These are phyloP conservation scores for Meiosimyza platycephala DNA, from an alignment of 2,888 invertebrate genomes.

Conservation along the genomic window DNA sequence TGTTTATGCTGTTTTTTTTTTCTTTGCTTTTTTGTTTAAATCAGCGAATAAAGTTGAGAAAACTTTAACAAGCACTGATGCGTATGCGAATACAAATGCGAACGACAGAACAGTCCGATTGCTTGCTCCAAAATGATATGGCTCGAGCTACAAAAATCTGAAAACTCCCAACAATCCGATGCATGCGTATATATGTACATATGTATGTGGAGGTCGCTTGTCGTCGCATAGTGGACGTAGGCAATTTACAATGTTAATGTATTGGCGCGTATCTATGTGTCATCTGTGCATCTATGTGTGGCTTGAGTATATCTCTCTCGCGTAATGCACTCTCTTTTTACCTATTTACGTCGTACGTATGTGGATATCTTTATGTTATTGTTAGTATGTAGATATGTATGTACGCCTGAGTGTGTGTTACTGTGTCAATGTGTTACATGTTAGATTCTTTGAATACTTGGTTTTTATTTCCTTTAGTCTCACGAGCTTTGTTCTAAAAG, in stretches of 20 bases:
- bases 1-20: background rate
- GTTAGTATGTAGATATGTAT: slow-evolving; percentile 1
- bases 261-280: slow-evolving; percentile 7
- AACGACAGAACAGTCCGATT: slow-evolving; percentile 43
- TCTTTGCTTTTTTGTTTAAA: slow-evolving; percentile 3
- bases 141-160: slow-evolving; percentile 13
- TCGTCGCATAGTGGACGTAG: background rate
- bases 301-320: background rate
- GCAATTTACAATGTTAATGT: background rate
- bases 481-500: too few species aligned
- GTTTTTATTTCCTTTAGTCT: background rate
- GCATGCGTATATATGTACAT: background rate
- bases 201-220: background rate
- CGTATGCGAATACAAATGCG: slow-evolving; percentile 37
- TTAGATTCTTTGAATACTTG: too few species aligned
- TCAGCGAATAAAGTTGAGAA: too few species aligned
- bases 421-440: slow-evolving; percentile 39
- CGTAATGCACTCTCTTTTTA: slow-evolving; percentile 4
- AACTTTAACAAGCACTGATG: background rate
- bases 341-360: background rate
- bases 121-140: slow-evolving; percentile 41
- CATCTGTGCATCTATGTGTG: slow-evolving; percentile 19
- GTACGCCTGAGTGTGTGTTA: slow-evolving; percentile 20
- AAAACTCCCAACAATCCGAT: slow-evolving; percentile 19
- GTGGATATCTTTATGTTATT: background rate